phyloP scores from a whole-genome alignment of 2,888 invertebrate genomes.

The Apeira syringaria region DNA sequence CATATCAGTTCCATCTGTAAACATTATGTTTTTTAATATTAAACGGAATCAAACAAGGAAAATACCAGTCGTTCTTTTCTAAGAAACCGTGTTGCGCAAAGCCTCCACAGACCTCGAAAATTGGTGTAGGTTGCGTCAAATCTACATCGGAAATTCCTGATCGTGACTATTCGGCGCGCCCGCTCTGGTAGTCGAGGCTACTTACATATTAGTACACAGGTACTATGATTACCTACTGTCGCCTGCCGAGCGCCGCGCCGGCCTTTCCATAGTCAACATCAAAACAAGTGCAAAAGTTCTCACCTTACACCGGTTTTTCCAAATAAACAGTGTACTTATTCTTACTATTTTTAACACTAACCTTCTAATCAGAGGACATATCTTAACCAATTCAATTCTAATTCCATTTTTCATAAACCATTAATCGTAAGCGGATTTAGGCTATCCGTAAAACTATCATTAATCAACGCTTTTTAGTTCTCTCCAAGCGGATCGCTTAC shows the following conservation, averaged over 20 bases:
- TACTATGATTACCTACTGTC: no score
- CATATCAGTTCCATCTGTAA: no score
- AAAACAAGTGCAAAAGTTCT: slow-evolving; percentile 6
- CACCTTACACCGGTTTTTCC: slow-evolving; percentile 7
- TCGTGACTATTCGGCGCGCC: slow-evolving; percentile 43
- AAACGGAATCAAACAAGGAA: slow-evolving; percentile 51
- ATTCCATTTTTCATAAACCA: slow-evolving; percentile 28
- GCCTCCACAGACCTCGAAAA: slow-evolving; percentile 37
- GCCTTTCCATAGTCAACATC: slow-evolving; percentile 6
- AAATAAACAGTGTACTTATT: background rate
- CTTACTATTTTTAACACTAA: slow-evolving; percentile 9
- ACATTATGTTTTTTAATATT: background rate
- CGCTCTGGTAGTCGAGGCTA: background rate
- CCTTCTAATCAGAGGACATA: slow-evolving; percentile 1
- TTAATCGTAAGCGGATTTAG: slow-evolving; percentile 41
- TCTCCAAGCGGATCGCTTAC: slow-evolving; percentile 66
- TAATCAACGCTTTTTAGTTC: slow-evolving; percentile 68
- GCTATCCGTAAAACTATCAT: slow-evolving; percentile 44
- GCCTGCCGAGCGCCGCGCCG: background rate
- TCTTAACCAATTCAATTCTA: slow-evolving; percentile 17
- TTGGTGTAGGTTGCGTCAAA: slow-evolving; percentile 42
- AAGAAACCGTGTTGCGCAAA: slow-evolving; percentile 43
- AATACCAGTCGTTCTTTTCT: slow-evolving; percentile 50
- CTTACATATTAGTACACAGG: background rate
- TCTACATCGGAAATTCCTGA: slow-evolving; percentile 55